Percentiles rank a stretch among this genome's conserved stretches.
These are phyloP conservation scores for Phyllopteryx taeniolatus DNA, from an alignment of 2,113 vertebrate species.

Conservation along the genomic window DNA sequence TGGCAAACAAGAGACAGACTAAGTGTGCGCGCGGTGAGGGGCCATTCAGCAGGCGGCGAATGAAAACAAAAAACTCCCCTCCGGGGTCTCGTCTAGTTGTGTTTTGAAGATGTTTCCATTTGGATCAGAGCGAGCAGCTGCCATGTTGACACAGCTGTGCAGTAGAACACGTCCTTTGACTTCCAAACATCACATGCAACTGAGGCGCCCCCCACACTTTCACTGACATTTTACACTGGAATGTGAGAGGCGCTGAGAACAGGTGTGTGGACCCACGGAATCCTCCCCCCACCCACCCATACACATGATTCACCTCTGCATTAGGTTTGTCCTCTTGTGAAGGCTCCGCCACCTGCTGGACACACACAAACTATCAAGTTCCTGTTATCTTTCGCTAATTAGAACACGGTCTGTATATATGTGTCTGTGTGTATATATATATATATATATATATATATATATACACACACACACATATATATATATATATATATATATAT, in stretches of 20 bases:
- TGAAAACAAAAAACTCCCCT: constrained; percentile 48
- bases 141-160: constrained; percentile 72
- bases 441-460: too few species aligned
- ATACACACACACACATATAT: too few species aligned
- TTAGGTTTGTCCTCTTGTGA: constrained; percentile 17
- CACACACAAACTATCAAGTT: background rate
- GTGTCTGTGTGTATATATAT: background rate
- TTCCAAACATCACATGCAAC: background rate
- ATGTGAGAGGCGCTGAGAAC: background rate
- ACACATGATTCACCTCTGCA: constrained; percentile 47
- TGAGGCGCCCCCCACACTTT: background rate
- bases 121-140: constrained; percentile 27
- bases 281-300: background rate
- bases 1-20: constrained; percentile 45
- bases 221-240: constrained; percentile 4
- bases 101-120: constrained; percentile 49
- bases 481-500: too few species aligned
- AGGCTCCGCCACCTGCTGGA: constrained; percentile 23
- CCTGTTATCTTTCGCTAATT: background rate
- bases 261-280: background rate
- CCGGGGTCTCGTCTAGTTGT: constrained; percentile 33
- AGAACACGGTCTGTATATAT: too few species aligned
- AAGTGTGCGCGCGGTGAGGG: background rate
- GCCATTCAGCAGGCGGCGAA: constrained; percentile 23
- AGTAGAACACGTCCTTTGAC: constrained; percentile 10